These are phyloP conservation scores for Parnassius glacialis DNA, from an alignment of 2,888 invertebrate species.

Conservation along the genomic window DNA sequence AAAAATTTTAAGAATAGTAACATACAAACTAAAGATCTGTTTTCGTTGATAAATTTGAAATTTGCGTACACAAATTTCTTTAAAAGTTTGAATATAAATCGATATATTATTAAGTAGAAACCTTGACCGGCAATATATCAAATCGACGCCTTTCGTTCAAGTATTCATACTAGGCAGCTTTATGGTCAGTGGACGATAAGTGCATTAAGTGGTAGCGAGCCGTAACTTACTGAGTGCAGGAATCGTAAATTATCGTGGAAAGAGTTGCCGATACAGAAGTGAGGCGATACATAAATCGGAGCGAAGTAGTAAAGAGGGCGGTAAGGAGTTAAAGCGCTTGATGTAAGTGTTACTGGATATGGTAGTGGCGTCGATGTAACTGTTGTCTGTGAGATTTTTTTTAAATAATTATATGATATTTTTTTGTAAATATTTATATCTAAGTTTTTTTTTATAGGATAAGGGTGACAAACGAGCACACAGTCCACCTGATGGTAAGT, in stretches of 20 bases:
- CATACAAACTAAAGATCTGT: too few species aligned
- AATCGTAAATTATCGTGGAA: conserved; percentile 47
- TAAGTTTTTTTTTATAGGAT: too few species aligned
- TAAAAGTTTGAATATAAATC: not conserved
- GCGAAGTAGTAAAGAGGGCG: conserved; percentile 35
- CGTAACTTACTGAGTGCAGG: conserved; percentile 25
- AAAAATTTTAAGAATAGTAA: too few species aligned
- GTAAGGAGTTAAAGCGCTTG: conserved; percentile 22
- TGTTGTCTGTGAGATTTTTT: not conserved
- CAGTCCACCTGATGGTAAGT: too few species aligned
- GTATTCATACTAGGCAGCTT: conserved; percentile 22
- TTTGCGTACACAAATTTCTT: too few species aligned
- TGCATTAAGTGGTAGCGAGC: conserved; percentile 39
- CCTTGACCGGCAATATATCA: conserved; percentile 7
- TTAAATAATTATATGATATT: too few species aligned
- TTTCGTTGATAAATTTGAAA: too few species aligned
- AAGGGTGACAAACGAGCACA: too few species aligned
- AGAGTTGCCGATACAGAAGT: conserved; percentile 45
- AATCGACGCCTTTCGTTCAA: not conserved
- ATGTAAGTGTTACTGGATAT: conserved; percentile 27
- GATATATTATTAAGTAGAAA: conserved; percentile 4
- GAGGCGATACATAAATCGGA: conserved; percentile 50
- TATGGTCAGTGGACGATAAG: conserved; percentile 32
- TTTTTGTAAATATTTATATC: too few species aligned
- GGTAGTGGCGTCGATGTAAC: not conserved